Conservation (phyloP, 2,113 vertebrate species). For the Eolophus roseicapilla region DNA sequence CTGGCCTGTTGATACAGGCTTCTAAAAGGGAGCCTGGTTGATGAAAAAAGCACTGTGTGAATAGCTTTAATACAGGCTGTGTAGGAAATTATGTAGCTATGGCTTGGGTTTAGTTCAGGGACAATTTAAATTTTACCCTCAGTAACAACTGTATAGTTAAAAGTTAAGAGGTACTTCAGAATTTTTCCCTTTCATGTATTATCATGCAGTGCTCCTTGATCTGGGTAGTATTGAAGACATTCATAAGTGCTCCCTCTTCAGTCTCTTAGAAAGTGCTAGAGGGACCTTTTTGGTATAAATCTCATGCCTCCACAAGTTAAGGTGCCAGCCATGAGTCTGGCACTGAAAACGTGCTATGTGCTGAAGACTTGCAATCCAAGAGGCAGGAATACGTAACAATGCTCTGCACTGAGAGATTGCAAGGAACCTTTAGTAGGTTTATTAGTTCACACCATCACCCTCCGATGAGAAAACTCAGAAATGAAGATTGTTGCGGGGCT, state of each 20-base stretch:
- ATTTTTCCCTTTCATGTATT: neutral
- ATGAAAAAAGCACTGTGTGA: neutral
- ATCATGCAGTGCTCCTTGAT: neutral
- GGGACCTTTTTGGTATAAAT: neutral
- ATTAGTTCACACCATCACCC: neutral
- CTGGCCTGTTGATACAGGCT: neutral
- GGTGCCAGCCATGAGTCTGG: neutral
- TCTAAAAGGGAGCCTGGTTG: neutral
- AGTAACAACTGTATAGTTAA: neutral
- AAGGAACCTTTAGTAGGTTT: neutral
- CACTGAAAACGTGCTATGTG: neutral
- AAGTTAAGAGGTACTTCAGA: neutral
- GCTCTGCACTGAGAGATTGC: neutral
- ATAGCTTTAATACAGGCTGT: neutral
- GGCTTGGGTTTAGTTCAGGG: neutral
- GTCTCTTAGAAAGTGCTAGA: neutral
- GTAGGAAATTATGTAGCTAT: neutral
- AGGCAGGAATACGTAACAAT: neutral
- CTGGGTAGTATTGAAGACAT: neutral
- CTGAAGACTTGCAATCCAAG: neutral
- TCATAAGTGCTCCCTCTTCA: neutral
- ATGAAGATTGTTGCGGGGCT: rapidly evolving
- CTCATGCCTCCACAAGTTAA: neutral
- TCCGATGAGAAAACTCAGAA: neutral
- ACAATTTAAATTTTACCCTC: neutral